Evolutionary conservation across 2,888 invertebrate species (phyloP), one percentile per base, ranked within the genome.

Genomic region (Pseudanteris insignis): DNA sequence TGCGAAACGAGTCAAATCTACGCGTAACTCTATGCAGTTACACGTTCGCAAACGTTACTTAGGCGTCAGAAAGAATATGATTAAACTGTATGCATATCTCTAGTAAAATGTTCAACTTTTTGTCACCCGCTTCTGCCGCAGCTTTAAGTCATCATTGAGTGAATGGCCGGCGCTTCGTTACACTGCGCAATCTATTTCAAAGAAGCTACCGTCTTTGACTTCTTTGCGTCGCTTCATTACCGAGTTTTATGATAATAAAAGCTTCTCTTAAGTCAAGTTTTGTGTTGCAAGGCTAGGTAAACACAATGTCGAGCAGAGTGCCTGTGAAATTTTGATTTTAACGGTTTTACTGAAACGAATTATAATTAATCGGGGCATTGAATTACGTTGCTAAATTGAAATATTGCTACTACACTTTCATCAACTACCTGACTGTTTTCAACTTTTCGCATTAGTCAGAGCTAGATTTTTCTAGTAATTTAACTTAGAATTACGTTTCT

Each of bases 161-260:
- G 28, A 8, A 41, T 18, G 15, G 25, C 30, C 26, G 33, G 33
- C 26, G 33, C 32, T 3, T 40, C 50, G 30, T 26, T 38, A 51
- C 40, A 34, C 32, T 41, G 41, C 29, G 14, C 34, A 51, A 51
- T 51, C 24, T 34, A 25, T 40, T 6, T 50, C 40, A 50, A 32
- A 50, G 50, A 32, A 38, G 18, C 2, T 37, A 11, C 15, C 26
- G 15, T 40, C 34, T 41, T 41, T 34, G 34, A 29, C 41, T 34
- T 51, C 34, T 34, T 51, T 41, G 2, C 11, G 14, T 18, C 14
- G 33, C 51, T 51, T 41, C 51, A 51, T 51, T 51, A 51, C 32
- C 10, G 21, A 24, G 51, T 37, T 50, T 50, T 33, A 30, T 25
- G 38, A 32, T 50, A 50, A 40, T 50, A 26, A 50, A 50, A 50